phyloP scores from a whole-genome alignment of 2,888 invertebrate species.

The Idaea dimidiata region DNA sequence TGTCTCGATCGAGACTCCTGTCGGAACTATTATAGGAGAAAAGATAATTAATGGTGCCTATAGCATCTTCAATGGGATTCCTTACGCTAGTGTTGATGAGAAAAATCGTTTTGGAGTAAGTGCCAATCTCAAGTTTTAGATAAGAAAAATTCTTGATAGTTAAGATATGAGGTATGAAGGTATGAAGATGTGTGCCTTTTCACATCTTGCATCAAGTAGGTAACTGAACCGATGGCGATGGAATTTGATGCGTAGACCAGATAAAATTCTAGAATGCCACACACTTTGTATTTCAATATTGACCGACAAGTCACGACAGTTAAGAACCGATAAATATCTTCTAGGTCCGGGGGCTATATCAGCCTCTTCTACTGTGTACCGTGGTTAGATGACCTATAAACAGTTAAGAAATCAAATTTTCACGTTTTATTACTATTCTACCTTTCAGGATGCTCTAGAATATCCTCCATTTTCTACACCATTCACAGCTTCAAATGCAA shows the following conservation, averaged over 20 bases:
- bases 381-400: neutral
- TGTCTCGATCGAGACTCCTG: conserved; percentile 33
- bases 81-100: conserved; percentile 53
- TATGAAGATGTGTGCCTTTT: no score
- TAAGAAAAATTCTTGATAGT: neutral
- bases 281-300: no score
- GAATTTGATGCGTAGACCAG: no score
- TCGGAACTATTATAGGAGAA: conserved; percentile 44
- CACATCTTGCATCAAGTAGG: no score
- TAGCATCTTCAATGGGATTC: conserved; percentile 57
- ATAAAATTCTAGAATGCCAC: no score
- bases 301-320: no score
- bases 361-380: neutral
- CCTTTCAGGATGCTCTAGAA: conserved; percentile 39
- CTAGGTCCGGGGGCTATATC: no score
- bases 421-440: neutral
- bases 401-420: neutral
- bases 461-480: conserved; percentile 39
- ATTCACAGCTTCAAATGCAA: conserved; percentile 45
- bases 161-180: neutral
- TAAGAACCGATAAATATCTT: neutral
- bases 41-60: conserved; percentile 40
- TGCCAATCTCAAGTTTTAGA: conserved; percentile 8
- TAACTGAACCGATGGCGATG: no score
- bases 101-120: conserved; percentile 60